Percentiles rank a stretch among this genome's conserved stretches.
phyloP scores from a whole-genome alignment of 2,797 vertebrate genomes.

The Picus viridis region DNA sequence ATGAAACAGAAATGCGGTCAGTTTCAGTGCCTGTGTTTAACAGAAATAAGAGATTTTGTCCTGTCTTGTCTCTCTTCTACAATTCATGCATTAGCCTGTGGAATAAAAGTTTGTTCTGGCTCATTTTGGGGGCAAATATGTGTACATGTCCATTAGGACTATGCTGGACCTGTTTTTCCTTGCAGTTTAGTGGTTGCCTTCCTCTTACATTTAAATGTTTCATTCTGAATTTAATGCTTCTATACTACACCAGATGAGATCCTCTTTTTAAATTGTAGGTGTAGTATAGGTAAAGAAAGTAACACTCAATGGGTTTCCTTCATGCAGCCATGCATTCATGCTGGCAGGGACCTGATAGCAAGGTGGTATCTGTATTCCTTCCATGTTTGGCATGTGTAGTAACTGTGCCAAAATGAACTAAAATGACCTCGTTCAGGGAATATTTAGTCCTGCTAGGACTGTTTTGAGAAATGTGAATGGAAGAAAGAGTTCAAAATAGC shows the following conservation, averaged over 20 bases:
- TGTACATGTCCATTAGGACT: background rate
- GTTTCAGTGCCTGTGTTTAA: background rate
- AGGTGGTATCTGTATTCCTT: background rate
- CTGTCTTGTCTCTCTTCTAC: background rate
- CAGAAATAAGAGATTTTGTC: background rate
- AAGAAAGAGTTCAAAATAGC: background rate
- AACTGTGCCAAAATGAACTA: background rate
- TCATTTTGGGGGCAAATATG: background rate
- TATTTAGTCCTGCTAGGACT: background rate
- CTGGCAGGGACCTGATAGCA: background rate
- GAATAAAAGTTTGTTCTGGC: conserved; percentile 1
- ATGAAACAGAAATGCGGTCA: background rate
- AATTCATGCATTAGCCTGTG: background rate
- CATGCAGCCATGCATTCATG: background rate
- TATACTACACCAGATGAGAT: background rate
- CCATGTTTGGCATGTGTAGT: background rate
- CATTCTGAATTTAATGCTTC: conserved; percentile 2
- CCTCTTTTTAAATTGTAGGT: conserved; percentile 31
- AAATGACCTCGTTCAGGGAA: background rate
- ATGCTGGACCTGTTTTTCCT: conserved; percentile 23
- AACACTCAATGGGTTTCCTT: background rate
- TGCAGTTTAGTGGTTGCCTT: conserved; percentile 1
- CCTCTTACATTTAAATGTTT: conserved; percentile 29
- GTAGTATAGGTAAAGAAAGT: background rate
- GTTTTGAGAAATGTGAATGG: background rate